Percentiles rank a stretch among this genome's conserved stretches.
Evolutionary conservation across 2,888 invertebrate species (phyloP).

Genomic region (Drosophila pegasa): DNA sequence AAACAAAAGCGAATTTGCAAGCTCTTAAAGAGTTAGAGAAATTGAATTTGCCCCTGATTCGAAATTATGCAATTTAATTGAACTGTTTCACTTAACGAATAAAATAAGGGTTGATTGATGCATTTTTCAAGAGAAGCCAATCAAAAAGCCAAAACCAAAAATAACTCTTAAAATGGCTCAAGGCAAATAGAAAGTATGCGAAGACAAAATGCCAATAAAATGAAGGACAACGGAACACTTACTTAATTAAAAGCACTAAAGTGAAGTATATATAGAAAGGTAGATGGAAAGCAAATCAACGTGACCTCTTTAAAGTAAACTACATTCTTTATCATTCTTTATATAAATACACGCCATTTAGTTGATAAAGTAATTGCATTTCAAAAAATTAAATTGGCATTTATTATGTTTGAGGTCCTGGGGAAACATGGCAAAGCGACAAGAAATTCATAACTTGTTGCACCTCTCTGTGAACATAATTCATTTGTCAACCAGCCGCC

Average conservation of each 20-base stretch:
- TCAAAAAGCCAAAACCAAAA: background rate
- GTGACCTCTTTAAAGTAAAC: too few species aligned
- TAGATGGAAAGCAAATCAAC: background rate
- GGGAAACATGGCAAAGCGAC: constrained; percentile 11
- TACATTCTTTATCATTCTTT: too few species aligned
- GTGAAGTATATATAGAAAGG: background rate
- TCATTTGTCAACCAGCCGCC: constrained; percentile 69
- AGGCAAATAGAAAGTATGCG: background rate
- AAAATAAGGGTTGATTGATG: background rate
- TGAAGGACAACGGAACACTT: background rate
- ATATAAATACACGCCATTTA: background rate
- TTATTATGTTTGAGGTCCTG: constrained; percentile 11
- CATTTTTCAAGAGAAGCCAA: background rate
- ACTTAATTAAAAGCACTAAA: background rate
- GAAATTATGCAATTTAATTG: background rate
- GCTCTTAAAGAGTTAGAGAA: background rate
- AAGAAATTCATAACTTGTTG: constrained; percentile 66
- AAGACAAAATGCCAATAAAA: background rate
- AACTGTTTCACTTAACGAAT: background rate
- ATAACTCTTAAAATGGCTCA: background rate
- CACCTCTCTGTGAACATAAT: constrained; percentile 57
- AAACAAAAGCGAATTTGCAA: constrained; percentile 11
- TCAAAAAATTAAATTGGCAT: constrained; percentile 17
- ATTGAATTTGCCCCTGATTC: background rate
- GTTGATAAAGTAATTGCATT: constrained; percentile 10